A percentile compares a stretch with the other conserved stretches of the same genome.
Conservation (phyloP, 2,888 invertebrate genomes). For the Drosophila mimetica region DNA sequence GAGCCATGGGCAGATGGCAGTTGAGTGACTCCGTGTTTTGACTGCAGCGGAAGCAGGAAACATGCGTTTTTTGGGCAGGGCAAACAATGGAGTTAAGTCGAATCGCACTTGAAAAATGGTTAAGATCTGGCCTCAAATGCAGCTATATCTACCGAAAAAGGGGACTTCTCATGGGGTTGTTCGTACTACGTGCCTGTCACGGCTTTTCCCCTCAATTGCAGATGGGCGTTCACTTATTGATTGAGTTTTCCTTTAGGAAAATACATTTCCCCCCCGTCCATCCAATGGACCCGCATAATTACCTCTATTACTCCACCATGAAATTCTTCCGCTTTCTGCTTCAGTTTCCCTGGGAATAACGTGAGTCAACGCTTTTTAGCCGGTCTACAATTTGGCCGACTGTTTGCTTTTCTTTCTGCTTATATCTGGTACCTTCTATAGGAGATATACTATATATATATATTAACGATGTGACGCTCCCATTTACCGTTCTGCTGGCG, state of each 20-base stretch:
- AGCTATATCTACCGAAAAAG: neutral
- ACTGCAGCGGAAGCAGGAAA: conserved; percentile 58
- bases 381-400: conserved; percentile 17
- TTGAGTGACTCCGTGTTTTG: conserved; percentile 19
- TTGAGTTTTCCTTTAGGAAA: conserved; percentile 35
- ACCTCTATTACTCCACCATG: conserved; percentile 35
- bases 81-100: conserved; percentile 22
- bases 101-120: neutral
- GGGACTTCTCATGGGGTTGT: conserved; percentile 23
- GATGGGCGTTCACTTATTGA: conserved; percentile 53
- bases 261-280: neutral
- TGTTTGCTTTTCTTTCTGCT: conserved; percentile 33
- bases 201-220: conserved; percentile 11
- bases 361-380: conserved; percentile 64
- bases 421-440: conserved; percentile 12
- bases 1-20: conserved; percentile 17
- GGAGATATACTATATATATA: neutral
- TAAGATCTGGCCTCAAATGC: conserved; percentile 8
- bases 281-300: conserved; percentile 40
- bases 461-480: conserved; percentile 47
- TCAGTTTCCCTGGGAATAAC: conserved; percentile 60
- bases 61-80: conserved; percentile 62
- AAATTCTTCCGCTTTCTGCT: conserved; percentile 43
- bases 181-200: conserved; percentile 47
- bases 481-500: conserved; percentile 58